Evolutionary conservation across 2,113 vertebrate genomes (phyloP).

Genomic region (Bettongia penicillata): DNA sequence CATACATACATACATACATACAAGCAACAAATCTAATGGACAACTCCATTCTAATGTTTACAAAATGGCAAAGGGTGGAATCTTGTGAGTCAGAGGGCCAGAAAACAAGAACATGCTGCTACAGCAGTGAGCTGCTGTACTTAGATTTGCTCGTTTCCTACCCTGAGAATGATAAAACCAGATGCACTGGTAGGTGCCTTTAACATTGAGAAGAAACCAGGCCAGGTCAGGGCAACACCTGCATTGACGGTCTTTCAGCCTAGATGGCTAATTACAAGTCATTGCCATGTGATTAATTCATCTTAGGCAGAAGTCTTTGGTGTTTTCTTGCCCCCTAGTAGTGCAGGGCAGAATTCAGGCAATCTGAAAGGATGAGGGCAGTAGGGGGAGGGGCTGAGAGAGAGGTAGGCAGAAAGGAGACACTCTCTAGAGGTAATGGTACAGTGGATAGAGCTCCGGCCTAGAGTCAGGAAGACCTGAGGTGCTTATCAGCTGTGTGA

Average conservation of each 20-base stretch:
- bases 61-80: not conserved
- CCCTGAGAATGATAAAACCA: not conserved
- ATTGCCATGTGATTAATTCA: not conserved
- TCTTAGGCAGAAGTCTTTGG: not conserved
- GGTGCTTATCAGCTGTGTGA: not conserved
- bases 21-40: not conserved
- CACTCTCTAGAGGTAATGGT: not conserved
- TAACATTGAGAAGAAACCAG: not conserved
- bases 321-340: not conserved
- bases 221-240: not conserved
- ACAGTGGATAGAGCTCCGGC: not conserved
- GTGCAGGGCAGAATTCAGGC: not conserved
- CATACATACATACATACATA: no score
- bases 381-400: not conserved
- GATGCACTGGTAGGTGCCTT: not conserved
- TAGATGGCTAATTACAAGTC: not conserved
- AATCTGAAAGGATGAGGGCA: not conserved
- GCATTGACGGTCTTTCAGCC: not conserved
- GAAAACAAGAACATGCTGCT: not conserved
- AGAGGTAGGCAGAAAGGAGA: not conserved
- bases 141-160: not conserved
- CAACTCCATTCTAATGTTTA: not conserved
- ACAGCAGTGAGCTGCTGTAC: not conserved
- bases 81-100: not conserved
- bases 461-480: not conserved